Evolutionary conservation across 2,113 vertebrate genomes (phyloP).

Genomic region (Prinia subflava): DNA sequence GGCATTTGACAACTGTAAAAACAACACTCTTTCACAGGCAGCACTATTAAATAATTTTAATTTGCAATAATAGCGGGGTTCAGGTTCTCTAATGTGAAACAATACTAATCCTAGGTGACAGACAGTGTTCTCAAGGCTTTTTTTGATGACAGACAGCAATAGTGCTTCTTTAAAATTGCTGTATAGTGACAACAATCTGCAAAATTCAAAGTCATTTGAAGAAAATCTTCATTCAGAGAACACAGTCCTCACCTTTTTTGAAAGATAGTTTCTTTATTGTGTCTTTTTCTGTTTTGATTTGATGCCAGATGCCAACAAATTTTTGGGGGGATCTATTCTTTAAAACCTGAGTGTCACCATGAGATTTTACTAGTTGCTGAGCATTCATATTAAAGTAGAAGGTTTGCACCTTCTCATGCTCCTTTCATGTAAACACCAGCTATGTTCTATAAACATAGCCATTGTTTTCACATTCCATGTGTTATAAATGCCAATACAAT

Average conservation of each 20-base stretch:
- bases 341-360: no score
- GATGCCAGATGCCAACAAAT: conserved; percentile 17
- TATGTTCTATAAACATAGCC: no score
- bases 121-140: conserved; percentile 6
- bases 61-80: not conserved
- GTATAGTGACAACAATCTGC: conserved; percentile 24
- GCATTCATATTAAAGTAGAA: no score
- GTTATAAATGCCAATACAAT: no score
- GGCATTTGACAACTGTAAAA: conserved; percentile 20
- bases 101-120: conserved; percentile 46
- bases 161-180: conserved; percentile 40
- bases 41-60: conserved; percentile 45
- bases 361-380: no score
- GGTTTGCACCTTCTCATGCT: no score
- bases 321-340: conserved; percentile 12
- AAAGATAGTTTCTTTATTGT: conserved; percentile 28
- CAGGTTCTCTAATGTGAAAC: not conserved
- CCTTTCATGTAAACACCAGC: no score
- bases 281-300: conserved; percentile 38
- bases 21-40: not conserved
- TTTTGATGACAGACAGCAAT: conserved; percentile 44
- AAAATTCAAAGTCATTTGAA: conserved; percentile 32
- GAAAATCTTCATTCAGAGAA: conserved; percentile 43
- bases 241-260: conserved; percentile 8
- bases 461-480: no score